Conservation (phyloP, 2,113 vertebrate species). For the Chaenogobius annularis region DNA sequence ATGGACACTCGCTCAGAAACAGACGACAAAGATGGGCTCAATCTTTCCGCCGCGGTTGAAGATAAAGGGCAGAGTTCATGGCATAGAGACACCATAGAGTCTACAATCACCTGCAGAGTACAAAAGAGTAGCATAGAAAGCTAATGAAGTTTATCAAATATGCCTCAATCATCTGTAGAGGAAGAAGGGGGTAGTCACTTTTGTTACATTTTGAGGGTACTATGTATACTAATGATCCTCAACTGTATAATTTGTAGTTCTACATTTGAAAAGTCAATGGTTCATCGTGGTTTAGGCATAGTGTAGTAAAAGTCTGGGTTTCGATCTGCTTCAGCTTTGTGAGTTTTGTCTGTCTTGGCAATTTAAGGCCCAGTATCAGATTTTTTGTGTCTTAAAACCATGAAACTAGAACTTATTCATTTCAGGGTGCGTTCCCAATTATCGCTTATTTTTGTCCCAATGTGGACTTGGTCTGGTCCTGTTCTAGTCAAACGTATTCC, state of each 20-base stretch:
- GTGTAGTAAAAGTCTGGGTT: not conserved
- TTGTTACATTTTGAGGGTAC: not conserved
- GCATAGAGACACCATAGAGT: constrained; percentile 89
- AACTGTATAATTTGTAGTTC: not conserved
- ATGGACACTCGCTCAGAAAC: constrained; percentile 85
- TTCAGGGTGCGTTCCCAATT: no score
- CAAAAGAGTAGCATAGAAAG: not conserved
- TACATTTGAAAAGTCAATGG: not conserved
- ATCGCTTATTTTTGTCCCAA: no score
- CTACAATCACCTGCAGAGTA: constrained; percentile 83
- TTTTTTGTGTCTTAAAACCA: no score
- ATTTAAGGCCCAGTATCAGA: no score
- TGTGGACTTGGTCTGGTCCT: no score
- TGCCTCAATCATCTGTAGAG: not conserved
- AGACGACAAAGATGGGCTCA: constrained; percentile 83
- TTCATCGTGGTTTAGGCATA: not conserved
- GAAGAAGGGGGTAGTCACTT: not conserved
- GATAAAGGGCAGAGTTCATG: constrained; percentile 86
- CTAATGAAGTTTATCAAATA: not conserved
- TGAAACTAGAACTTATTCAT: no score
- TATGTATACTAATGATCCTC: not conserved
- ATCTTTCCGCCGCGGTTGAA: constrained; percentile 80
- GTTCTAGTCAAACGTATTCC: no score
- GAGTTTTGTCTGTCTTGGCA: not conserved
- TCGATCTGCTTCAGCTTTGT: not conserved